Conservation (phyloP, 2,113 vertebrate species). For the Ancistrus triradiatus region DNA sequence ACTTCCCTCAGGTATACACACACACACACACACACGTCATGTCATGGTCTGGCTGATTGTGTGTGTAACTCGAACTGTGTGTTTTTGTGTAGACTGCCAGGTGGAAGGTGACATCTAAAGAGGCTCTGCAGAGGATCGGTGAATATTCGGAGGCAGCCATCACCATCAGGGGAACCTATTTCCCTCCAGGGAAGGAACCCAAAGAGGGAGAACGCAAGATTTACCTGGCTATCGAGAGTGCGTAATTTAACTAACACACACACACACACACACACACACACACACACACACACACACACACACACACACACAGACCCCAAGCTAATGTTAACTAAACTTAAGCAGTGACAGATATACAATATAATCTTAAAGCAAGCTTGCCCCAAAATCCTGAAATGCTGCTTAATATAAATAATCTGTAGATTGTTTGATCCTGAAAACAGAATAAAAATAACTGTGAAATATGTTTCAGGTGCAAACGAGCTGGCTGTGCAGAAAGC, state of each 20-base stretch:
- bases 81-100: conserved; percentile 79
- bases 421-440: no score
- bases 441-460: no score
- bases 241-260: conserved; percentile 31
- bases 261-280: no score
- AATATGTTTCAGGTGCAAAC: conserved; percentile 80
- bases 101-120: conserved; percentile 98
- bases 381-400: background rate
- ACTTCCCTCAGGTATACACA: conserved; percentile 87
- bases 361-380: no score
- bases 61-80: background rate
- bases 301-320: background rate
- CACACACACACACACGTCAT: background rate
- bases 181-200: conserved; percentile 96
- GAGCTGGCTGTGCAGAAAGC: conserved; percentile 98
- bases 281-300: no score
- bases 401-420: no score
- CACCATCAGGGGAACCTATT: conserved; percentile 97
- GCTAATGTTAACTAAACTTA: background rate
- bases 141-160: conserved; percentile 99
- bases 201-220: conserved; percentile 98
- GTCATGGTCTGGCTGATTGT: no score
- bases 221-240: conserved; percentile 98
- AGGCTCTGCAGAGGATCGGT: conserved; percentile 94
- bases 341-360: no score